These are phyloP conservation scores for Chloroclystis v-ata DNA, from an alignment of 2,888 invertebrate genomes.

Conservation along the genomic window DNA sequence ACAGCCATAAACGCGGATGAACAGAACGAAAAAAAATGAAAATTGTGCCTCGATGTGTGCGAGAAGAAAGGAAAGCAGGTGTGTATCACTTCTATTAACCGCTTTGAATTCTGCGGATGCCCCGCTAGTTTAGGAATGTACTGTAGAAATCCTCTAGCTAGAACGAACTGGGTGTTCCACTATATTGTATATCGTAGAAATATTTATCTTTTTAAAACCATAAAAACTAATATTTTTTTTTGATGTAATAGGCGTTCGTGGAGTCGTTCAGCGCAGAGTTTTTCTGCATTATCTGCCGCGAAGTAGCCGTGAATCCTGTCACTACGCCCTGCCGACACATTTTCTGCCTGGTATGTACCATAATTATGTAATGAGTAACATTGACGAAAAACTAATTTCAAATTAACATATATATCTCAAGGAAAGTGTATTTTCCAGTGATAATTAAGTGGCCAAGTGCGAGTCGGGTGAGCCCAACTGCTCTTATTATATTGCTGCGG, in stretches of 20 bases:
- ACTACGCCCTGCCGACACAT: conserved; percentile 87
- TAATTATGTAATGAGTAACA: neutral
- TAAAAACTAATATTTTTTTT: neutral
- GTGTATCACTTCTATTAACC: neutral
- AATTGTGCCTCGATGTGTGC: conserved; percentile 74
- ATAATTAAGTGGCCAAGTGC: too few relatives aligned
- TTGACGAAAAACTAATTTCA: too few relatives aligned
- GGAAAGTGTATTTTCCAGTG: too few relatives aligned
- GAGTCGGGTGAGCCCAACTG: too few relatives aligned
- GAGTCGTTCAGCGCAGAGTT: conserved; percentile 81
- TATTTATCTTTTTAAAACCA: neutral
- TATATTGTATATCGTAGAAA: too few relatives aligned
- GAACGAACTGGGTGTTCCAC: too few relatives aligned
- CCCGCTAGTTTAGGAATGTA: too few relatives aligned
- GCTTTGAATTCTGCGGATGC: too few relatives aligned
- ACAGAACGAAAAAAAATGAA: conserved; percentile 83
- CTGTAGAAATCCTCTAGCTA: too few relatives aligned
- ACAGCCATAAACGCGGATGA: conserved; percentile 72
- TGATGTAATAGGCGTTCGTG: conserved; percentile 72
- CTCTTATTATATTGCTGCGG: too few relatives aligned
- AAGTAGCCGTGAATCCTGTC: conserved; percentile 82
- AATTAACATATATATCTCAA: too few relatives aligned
- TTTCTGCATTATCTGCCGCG: conserved; percentile 89
- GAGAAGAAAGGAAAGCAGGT: conserved; percentile 72
- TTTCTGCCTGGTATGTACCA: conserved; percentile 81